Percentiles rank a stretch among this genome's conserved stretches.
phyloP scores from a whole-genome alignment of 2,888 invertebrate species.

The Drosophila nigricruria region DNA sequence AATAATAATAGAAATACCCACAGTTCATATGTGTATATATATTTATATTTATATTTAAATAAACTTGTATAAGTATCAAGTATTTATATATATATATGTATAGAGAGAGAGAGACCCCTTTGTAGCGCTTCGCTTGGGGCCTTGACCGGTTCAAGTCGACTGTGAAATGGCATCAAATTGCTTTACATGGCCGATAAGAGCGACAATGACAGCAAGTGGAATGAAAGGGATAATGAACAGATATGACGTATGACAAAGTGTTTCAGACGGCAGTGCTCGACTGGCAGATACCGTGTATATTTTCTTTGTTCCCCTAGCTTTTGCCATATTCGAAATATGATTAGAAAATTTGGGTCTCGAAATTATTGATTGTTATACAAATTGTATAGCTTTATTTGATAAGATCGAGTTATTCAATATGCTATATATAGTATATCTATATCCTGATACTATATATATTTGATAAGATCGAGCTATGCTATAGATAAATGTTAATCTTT shows the following conservation, averaged over 20 bases:
- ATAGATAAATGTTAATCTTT: neutral
- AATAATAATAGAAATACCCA: conserved; percentile 2
- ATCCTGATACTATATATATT: neutral
- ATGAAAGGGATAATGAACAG: neutral
- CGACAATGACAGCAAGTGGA: neutral
- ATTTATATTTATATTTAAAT: neutral
- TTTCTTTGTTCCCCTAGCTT: no score
- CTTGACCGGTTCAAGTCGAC: conserved; percentile 30
- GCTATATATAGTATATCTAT: neutral
- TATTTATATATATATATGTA: neutral
- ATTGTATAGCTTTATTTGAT: neutral
- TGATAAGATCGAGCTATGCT: neutral
- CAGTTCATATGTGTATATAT: neutral
- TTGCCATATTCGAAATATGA: neutral
- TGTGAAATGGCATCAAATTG: conserved; percentile 46
- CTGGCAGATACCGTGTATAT: neutral
- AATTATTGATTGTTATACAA: neutral
- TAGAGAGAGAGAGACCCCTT: neutral
- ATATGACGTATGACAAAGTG: neutral
- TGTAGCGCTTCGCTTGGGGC: conserved; percentile 1
- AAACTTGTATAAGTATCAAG: neutral
- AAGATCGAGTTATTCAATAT: no score
- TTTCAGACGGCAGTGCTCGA: neutral
- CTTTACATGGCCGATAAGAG: conserved; percentile 33
- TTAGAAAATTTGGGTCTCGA: neutral